phyloP scores from a whole-genome alignment of 2,888 invertebrate species.

The Trichacis sp. region DNA sequence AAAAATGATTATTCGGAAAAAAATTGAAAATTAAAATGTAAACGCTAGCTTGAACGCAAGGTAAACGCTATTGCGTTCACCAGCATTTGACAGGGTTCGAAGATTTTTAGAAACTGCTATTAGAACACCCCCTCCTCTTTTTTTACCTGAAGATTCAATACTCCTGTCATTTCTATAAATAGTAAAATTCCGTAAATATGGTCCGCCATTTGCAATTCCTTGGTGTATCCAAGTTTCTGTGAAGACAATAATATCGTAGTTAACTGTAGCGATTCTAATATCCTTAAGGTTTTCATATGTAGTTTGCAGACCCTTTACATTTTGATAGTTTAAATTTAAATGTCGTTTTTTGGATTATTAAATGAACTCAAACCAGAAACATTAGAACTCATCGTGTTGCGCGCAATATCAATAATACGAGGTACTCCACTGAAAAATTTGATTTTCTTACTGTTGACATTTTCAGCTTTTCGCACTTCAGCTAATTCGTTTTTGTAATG shows the following conservation, averaged over 20 bases:
- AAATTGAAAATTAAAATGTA: too few relatives aligned
- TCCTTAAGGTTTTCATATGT: slow-evolving; percentile 1
- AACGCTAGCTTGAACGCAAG: too few relatives aligned
- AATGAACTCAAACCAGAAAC: background rate
- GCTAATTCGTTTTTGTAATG: background rate
- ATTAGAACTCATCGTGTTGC: background rate
- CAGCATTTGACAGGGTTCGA: too few relatives aligned
- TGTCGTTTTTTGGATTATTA: background rate
- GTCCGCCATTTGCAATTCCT: background rate
- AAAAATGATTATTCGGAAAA: too few relatives aligned
- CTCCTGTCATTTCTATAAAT: background rate
- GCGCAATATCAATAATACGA: slow-evolving; percentile 1
- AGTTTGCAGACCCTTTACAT: background rate
- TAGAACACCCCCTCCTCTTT: slow-evolving; percentile 1
- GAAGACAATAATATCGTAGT: background rate
- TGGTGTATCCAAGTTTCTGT: background rate
- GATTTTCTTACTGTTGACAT: background rate
- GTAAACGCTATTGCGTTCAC: too few relatives aligned
- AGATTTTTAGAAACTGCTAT: background rate
- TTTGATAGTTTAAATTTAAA: background rate
- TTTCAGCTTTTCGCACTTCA: background rate
- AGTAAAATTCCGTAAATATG: background rate
- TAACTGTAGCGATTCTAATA: background rate
- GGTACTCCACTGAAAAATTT: slow-evolving; percentile 1
- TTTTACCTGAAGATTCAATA: background rate